phyloP scores from a whole-genome alignment of 2,113 vertebrate species.

The Myocastor coypus region DNA sequence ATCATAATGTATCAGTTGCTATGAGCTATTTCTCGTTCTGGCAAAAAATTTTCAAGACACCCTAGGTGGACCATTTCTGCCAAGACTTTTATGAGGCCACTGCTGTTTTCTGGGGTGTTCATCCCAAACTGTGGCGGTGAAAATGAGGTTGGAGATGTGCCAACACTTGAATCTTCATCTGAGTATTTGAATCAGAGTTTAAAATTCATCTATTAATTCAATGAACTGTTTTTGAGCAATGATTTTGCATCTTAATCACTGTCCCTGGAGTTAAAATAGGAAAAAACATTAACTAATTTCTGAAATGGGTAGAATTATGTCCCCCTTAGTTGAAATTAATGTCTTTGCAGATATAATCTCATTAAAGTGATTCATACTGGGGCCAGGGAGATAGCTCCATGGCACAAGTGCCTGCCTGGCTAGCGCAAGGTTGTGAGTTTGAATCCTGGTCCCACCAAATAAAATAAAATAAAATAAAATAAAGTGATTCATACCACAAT shows the following conservation, averaged over 20 bases:
- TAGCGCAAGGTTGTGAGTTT: no score
- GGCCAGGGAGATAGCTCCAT: no score
- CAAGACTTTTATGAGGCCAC: neutral
- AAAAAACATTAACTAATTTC: neutral
- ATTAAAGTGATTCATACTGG: no score
- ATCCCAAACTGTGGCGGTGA: neutral
- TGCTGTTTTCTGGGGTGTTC: neutral
- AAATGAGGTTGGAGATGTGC: neutral
- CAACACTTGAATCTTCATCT: neutral
- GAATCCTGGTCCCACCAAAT: no score
- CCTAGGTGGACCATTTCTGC: neutral
- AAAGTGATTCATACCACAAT: no score
- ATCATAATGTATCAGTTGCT: neutral
- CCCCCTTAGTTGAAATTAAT: neutral
- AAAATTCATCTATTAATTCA: neutral
- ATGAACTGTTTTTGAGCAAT: neutral
- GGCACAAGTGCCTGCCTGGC: no score
- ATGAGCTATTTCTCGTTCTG: slow-evolving; percentile 2
- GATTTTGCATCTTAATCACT: neutral
- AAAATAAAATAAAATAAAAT: no score
- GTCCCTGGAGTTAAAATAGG: neutral
- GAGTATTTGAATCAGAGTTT: neutral
- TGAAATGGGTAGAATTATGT: neutral
- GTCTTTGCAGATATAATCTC: neutral
- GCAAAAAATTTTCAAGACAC: neutral